A percentile compares a stretch with the other conserved stretches of the same genome.
Conservation (phyloP, 2,113 vertebrate species). For the Tympanuchus pallidicinctus region DNA sequence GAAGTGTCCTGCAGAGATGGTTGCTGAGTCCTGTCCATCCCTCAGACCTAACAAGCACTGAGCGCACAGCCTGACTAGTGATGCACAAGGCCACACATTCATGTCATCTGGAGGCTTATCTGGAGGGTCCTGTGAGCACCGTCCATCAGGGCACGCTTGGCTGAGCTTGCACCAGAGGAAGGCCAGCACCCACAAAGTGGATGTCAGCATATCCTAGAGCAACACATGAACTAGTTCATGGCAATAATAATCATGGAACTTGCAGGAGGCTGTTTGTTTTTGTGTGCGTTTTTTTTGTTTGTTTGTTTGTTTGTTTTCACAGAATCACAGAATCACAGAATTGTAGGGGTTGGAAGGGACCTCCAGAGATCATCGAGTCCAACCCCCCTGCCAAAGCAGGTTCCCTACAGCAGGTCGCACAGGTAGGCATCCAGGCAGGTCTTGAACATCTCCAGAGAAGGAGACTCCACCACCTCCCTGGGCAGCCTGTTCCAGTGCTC, state of each 20-base stretch:
- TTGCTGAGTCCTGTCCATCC: neutral
- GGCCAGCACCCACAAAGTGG: neutral
- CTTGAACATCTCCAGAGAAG: too few relatives aligned
- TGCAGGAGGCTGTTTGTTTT: neutral
- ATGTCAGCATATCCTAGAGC: slow-evolving; percentile 49
- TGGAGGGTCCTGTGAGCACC: neutral
- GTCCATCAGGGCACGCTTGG: neutral
- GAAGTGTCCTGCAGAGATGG: neutral
- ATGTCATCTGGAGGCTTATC: neutral
- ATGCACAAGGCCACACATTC: neutral
- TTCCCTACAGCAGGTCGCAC: too few relatives aligned
- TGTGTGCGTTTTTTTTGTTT: too few relatives aligned
- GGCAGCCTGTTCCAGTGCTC: too few relatives aligned
- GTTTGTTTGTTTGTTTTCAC: too few relatives aligned
- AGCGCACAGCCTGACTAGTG: accelerated
- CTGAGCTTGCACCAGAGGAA: neutral
- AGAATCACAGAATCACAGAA: too few relatives aligned
- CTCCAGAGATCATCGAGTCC: too few relatives aligned
- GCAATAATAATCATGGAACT: neutral
- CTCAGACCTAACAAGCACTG: neutral
- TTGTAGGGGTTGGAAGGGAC: too few relatives aligned
- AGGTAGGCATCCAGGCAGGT: too few relatives aligned
- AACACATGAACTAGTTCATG: neutral
- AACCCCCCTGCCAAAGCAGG: too few relatives aligned
- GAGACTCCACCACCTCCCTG: too few relatives aligned